Base-by-base conservation (phyloP, 2,888 invertebrate genomes). In the Caenorhabditis panamensis region DNA sequence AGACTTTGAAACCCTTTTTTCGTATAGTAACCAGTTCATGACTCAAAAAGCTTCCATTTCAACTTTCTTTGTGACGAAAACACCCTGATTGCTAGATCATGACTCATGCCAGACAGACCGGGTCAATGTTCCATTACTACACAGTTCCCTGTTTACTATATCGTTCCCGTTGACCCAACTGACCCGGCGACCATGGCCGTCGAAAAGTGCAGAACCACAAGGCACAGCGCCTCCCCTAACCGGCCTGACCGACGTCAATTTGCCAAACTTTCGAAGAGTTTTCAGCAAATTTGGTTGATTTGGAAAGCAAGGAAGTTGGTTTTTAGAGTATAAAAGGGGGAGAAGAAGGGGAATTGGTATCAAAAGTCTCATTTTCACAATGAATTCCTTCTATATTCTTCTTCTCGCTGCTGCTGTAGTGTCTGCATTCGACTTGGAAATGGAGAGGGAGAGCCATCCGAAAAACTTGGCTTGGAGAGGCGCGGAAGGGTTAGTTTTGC, bases 381-480 rank as follows among this genome's bases (percentile, higher is more conserved):
- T n/a, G n/a, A n/a, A n/a, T n/a, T n/a, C n/a, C n/a, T n/a, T n/a
- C n/a, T n/a, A n/a, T n/a, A n/a, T n/a, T 18, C 13, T 61, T 11
- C 24, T 71, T 13, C 3, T 56, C 6, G 26, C 20, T 22, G n/a
- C 22, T 6, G 11, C 36, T 3, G 5, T 36, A 0, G 22, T n/a
- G 22, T 2, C 41, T 61, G 56, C 68, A 6, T 36, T 31, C 31
- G 49, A 68, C 22, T 20, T 49, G 13, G 56, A 41, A 18, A 4
- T 16, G 1, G 13, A n/a, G 1, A 4, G 9, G 31, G 6, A 67
- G 5, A 51, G 22, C 11, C 62, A 71, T 63, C 71, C 71, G 22
- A 71, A 63, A 20, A 79, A 72, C 56, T 54, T 79, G 49, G 79
- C 49, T 36, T 79, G 71, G 71, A 69, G 58, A 36, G 64, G 64